These are phyloP conservation scores for Syrphus vitripennis DNA, from an alignment of 2,888 invertebrate species.

Conservation along the genomic window DNA sequence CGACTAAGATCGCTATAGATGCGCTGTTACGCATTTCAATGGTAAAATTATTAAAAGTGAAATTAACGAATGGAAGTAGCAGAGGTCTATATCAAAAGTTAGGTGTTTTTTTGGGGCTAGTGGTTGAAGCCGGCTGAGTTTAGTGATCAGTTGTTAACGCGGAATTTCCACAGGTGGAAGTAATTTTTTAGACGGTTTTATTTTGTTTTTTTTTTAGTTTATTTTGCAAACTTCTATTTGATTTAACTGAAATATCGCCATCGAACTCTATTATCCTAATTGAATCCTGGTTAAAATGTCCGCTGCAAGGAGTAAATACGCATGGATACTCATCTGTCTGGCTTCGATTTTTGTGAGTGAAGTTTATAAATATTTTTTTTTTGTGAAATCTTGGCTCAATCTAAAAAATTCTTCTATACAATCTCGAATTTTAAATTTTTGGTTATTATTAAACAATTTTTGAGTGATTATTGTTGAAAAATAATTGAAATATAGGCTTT, in stretches of 20 bases:
- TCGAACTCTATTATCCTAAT: not conserved
- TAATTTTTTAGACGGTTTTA: not conserved
- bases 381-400: not conserved
- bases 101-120: slow-evolving; percentile 25
- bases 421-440: too few relatives aligned
- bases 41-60: slow-evolving; percentile 70
- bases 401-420: not conserved
- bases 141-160: slow-evolving; percentile 42
- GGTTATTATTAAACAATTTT: too few relatives aligned
- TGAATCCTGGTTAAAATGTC: slow-evolving; percentile 41
- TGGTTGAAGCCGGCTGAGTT: slow-evolving; percentile 52
- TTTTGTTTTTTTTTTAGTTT: not conserved
- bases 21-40: slow-evolving; percentile 61
- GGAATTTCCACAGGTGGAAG: slow-evolving; percentile 42
- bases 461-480: too few relatives aligned
- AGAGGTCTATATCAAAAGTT: not conserved
- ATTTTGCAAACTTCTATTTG: slow-evolving; percentile 4
- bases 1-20: not conserved
- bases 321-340: slow-evolving; percentile 54
- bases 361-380: not conserved
- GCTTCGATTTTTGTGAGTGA: slow-evolving; percentile 65
- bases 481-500: too few relatives aligned
- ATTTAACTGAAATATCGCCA: not conserved
- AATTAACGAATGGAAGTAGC: slow-evolving; percentile 40
- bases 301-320: slow-evolving; percentile 16